Evolutionary conservation across 2,113 vertebrate species (phyloP).

Genomic region (Chascanopsetta lugubris): DNA sequence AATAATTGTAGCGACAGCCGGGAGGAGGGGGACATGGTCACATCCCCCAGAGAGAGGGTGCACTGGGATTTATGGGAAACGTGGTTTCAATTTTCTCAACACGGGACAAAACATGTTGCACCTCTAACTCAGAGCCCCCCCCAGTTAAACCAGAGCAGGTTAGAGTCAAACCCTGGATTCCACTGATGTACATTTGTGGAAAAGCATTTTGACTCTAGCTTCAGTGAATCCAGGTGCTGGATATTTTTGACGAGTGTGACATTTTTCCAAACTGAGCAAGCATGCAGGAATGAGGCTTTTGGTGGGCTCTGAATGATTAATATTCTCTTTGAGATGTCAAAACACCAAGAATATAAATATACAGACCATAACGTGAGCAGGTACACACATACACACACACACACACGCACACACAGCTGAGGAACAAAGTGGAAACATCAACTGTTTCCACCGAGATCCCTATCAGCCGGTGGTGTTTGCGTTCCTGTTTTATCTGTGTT

Average conservation of each 20-base stretch:
- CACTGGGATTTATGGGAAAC: constrained; percentile 26
- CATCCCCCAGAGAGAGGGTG: background rate
- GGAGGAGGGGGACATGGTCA: background rate
- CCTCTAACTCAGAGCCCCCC: background rate
- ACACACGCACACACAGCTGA: constrained; percentile 20
- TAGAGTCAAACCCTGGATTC: constrained; percentile 21
- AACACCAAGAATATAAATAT: constrained; percentile 48
- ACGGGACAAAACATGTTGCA: constrained; percentile 4
- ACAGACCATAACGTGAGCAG: background rate
- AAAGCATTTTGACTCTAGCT: constrained; percentile 16
- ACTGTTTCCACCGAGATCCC: constrained; percentile 1
- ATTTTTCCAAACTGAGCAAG: background rate
- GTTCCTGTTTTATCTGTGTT: constrained; percentile 31
- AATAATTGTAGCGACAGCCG: background rate
- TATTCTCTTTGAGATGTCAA: constrained; percentile 12
- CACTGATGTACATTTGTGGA: constrained; percentile 27
- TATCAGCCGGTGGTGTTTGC: constrained; percentile 3
- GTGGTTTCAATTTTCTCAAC: constrained; percentile 32
- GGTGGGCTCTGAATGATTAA: constrained; percentile 15
- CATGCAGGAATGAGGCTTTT: constrained; percentile 21
- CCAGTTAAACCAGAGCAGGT: background rate
- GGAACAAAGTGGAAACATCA: constrained; percentile 6
- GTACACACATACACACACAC: constrained; percentile 6
- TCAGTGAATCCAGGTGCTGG: constrained; percentile 47
- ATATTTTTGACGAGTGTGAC: constrained; percentile 48